These are phyloP conservation scores for Antheraea assamensis DNA, from an alignment of 2,888 invertebrate genomes.

Conservation along the genomic window DNA sequence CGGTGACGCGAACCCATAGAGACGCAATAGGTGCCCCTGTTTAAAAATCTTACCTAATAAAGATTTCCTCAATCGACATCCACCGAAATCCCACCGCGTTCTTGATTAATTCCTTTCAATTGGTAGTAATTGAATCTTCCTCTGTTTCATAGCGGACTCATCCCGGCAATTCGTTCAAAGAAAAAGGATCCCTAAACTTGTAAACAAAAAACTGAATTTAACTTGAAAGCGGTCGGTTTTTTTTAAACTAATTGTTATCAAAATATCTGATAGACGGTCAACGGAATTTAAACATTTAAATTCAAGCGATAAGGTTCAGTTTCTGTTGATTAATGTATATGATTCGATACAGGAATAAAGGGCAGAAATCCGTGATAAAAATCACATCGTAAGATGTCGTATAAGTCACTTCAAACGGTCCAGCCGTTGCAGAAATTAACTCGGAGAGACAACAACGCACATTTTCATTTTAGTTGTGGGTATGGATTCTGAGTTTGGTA, in stretches of 20 bases:
- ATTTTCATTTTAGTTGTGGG: too few species aligned
- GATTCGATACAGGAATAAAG: constrained; percentile 50
- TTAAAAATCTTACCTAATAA: constrained; percentile 10
- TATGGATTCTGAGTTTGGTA: too few species aligned
- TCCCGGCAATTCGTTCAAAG: neutral
- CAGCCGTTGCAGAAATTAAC: too few species aligned
- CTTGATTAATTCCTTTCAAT: constrained; percentile 62
- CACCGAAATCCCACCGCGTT: constrained; percentile 59
- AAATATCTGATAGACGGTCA: neutral
- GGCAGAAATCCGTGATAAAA: constrained; percentile 44
- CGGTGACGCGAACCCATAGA: too few species aligned
- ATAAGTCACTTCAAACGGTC: constrained; percentile 13
- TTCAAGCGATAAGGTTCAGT: neutral
- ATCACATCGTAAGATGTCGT: constrained; percentile 49
- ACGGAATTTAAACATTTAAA: neutral
- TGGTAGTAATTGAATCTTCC: constrained; percentile 71
- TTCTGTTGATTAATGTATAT: constrained; percentile 3
- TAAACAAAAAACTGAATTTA: neutral
- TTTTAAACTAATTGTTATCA: neutral
- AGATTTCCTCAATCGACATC: constrained; percentile 25
- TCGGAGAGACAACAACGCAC: too few species aligned
- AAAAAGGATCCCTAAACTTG: neutral
- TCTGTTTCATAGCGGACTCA: constrained; percentile 25
- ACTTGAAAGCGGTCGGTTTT: neutral
- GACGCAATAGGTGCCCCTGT: neutral